Conservation (phyloP, 2,888 invertebrate species). For the Microplitis manilae region DNA sequence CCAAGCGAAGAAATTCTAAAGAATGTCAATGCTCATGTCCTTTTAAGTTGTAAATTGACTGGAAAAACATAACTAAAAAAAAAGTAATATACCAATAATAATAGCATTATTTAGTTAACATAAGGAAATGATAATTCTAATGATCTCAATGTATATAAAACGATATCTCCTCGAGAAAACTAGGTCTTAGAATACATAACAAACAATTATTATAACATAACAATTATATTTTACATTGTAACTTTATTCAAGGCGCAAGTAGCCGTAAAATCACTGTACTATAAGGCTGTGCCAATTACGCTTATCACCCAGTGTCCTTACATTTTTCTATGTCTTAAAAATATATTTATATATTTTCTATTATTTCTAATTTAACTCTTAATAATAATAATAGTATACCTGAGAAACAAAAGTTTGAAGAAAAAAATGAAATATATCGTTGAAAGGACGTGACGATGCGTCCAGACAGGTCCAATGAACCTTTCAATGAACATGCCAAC, state of each 20-base stretch:
- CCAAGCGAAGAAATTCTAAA: slow-evolving; percentile 25
- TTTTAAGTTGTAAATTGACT: slow-evolving; percentile 33
- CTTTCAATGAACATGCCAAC: slow-evolving; percentile 45
- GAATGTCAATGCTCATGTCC: background rate
- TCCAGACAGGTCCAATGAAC: slow-evolving; percentile 46
- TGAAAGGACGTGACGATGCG: background rate
- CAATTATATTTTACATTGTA: slow-evolving; percentile 47
- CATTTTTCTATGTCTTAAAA: background rate
- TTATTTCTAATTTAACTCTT: too few relatives aligned
- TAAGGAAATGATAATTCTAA: slow-evolving; percentile 54
- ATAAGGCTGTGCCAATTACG: slow-evolving; percentile 39
- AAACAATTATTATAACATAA: slow-evolving; percentile 54
- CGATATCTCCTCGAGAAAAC: slow-evolving; percentile 48
- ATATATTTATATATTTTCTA: background rate
- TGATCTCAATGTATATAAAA: background rate
- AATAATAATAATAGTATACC: background rate
- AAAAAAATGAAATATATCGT: background rate
- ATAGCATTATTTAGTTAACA: slow-evolving; percentile 3
- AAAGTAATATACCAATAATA: background rate
- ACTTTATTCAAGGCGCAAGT: slow-evolving; percentile 55
- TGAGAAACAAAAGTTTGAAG: background rate
- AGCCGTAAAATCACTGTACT: slow-evolving; percentile 51
- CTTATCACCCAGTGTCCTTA: slow-evolving; percentile 22
- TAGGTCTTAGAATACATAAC: slow-evolving; percentile 48
- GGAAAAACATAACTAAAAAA: background rate